phyloP scores from a whole-genome alignment of 1,140 invertebrate genomes.

The Atta colombica region DNA sequence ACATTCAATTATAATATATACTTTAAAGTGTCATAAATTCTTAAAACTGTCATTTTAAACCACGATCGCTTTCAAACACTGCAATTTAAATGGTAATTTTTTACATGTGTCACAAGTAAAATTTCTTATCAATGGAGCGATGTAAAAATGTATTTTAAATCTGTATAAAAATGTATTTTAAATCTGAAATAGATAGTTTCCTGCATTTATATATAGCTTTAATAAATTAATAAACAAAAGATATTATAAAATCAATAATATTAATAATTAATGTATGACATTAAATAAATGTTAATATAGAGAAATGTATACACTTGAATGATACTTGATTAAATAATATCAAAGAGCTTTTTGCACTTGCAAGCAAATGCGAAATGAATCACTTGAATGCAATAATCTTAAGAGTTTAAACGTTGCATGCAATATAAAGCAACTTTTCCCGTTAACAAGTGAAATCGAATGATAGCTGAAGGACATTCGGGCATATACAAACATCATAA shows the following conservation, averaged over 20 bases:
- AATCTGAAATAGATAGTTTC: too few species aligned
- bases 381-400: constrained; percentile 13
- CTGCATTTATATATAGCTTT: too few species aligned
- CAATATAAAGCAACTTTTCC: constrained; percentile 31
- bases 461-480: not conserved
- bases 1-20: too few species aligned
- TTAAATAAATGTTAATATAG: not conserved
- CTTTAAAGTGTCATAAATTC: too few species aligned
- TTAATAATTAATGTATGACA: not conserved
- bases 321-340: not conserved
- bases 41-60: too few species aligned
- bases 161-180: too few species aligned
- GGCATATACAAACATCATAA: not conserved
- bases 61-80: too few species aligned
- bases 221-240: not conserved
- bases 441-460: not conserved
- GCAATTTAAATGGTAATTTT: too few species aligned
- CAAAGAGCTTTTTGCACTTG: not conserved
- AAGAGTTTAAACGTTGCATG: not conserved
- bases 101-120: too few species aligned
- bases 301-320: not conserved
- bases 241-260: too few species aligned
- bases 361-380: not conserved
- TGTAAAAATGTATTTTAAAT: too few species aligned
- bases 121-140: too few species aligned